phyloP scores from a whole-genome alignment of 2,888 invertebrate genomes.

The Lobophora halterata region DNA sequence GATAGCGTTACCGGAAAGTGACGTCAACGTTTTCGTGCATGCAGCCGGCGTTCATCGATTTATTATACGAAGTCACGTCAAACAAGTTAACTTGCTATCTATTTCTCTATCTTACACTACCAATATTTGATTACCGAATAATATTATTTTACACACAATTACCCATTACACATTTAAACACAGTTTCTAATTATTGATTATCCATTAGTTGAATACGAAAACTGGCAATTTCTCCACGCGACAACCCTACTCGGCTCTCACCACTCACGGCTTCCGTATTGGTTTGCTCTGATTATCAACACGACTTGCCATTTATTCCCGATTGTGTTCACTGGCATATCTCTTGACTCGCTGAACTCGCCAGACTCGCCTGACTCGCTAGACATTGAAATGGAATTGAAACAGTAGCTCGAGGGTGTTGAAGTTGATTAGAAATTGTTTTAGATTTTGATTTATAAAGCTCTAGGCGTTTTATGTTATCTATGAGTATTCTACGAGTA shows the following conservation, averaged over 20 bases:
- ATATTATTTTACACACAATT: too few relatives aligned
- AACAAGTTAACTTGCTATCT: background rate
- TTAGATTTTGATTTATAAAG: slow-evolving; percentile 18
- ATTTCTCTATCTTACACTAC: too few relatives aligned
- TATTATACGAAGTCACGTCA: too few relatives aligned
- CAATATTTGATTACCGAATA: too few relatives aligned
- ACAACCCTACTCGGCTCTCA: slow-evolving; percentile 13
- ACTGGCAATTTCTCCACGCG: background rate
- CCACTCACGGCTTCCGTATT: slow-evolving; percentile 17
- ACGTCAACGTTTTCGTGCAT: too few relatives aligned
- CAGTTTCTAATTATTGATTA: too few relatives aligned
- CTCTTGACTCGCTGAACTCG: slow-evolving; percentile 9
- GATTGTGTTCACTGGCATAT: slow-evolving; percentile 19
- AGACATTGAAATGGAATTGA: slow-evolving; percentile 15
- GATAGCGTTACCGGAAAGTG: too few relatives aligned
- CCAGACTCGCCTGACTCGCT: slow-evolving; percentile 2
- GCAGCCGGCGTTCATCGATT: too few relatives aligned
- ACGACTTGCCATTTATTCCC: slow-evolving; percentile 13
- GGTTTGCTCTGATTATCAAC: slow-evolving; percentile 20
- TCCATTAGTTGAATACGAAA: too few relatives aligned
- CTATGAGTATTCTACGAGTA: slow-evolving; percentile 15
- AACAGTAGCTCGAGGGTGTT: slow-evolving; percentile 23
- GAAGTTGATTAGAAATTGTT: slow-evolving; percentile 22
- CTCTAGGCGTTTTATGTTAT: slow-evolving; percentile 2
- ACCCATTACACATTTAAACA: too few relatives aligned